Evolutionary conservation across 2,888 invertebrate species (phyloP), one percentile per base, ranked within the genome.

Genomic region (Lochmaea crataegi): DNA sequence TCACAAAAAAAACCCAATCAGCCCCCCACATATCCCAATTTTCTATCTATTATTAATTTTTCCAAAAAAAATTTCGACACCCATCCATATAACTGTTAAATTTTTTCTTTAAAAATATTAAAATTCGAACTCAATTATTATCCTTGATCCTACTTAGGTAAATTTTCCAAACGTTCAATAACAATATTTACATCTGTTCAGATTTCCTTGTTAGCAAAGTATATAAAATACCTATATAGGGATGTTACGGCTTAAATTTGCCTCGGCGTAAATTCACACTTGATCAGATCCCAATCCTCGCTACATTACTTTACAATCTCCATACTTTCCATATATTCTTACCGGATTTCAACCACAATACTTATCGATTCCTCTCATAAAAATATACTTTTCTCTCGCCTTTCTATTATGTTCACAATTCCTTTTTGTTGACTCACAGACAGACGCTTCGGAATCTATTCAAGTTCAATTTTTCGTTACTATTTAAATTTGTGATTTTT

Each of bases 211-310:
- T 58, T 32, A 58, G 57, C 14, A 11, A n/a, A 22, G 22, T 26
- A 57, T 26, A 57, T 22, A 22, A 22, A 22, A 22, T 22, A 9
- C 6, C 7, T 58, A 18, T 53, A 65, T 60, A 63, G 68, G 60
- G 65, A 53, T 64, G 60, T 38, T 74, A 65, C 63, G 71, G 71
- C 71, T 77, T 73, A 77, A 80, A 81, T 16, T 41, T 61, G 81
- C 77, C 61, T 7, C 71, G 76, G 80, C 81, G 80, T 80, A 73
- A 82, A 82, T 81, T 81, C 72, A 80, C 80, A 79, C 76, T 76
- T 78, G 79, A 81, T 80, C 80, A 76, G 73, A 41, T 53, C 41
- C 78, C 74, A 77, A 80, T 78, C 79, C 77, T 77, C 77, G 77
- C 69, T 74, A 79, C 77, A 80, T 78, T 76, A 75, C 74, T 68